These are phyloP conservation scores for Muraenolepis orangiensis DNA, from an alignment of 2,797 vertebrate species.

Conservation along the genomic window DNA sequence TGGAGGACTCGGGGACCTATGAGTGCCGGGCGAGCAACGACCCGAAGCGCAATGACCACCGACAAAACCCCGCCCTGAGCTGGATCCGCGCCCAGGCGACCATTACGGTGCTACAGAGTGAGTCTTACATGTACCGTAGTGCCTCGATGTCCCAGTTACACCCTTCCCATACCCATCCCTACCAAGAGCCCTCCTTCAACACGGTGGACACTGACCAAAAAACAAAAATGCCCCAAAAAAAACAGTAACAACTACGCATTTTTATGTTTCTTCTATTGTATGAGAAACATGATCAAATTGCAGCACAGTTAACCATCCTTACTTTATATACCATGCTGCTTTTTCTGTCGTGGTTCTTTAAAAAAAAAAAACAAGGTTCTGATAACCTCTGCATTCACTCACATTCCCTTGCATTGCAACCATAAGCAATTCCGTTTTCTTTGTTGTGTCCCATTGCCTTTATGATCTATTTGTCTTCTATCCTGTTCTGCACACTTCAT, in stretches of 20 bases:
- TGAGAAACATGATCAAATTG: background rate
- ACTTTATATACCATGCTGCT: background rate
- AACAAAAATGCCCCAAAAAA: constrained; percentile 30
- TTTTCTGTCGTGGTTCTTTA: background rate
- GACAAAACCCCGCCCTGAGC: constrained; percentile 96
- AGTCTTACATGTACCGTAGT: constrained; percentile 89
- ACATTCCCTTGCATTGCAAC: background rate
- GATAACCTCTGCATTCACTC: background rate
- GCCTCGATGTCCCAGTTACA: constrained; percentile 66
- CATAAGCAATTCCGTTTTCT: background rate
- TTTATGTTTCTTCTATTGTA: constrained; percentile 1
- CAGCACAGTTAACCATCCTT: background rate
- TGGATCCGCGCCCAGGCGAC: constrained; percentile 99
- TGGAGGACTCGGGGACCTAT: constrained; percentile 99
- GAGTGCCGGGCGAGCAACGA: constrained; percentile 99
- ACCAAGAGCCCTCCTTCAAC: constrained; percentile 22
- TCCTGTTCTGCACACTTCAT: constrained; percentile 54
- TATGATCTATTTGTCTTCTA: constrained; percentile 33
- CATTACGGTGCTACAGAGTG: constrained; percentile 98
- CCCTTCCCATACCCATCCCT: constrained; percentile 32
- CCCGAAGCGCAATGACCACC: constrained; percentile 93
- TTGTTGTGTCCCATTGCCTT: background rate
- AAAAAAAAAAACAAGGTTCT: no score
- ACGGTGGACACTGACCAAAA: constrained; percentile 21
- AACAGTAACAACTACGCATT: background rate